phyloP scores from a whole-genome alignment of 2,888 invertebrate species.

The Myopa tessellatipennis region DNA sequence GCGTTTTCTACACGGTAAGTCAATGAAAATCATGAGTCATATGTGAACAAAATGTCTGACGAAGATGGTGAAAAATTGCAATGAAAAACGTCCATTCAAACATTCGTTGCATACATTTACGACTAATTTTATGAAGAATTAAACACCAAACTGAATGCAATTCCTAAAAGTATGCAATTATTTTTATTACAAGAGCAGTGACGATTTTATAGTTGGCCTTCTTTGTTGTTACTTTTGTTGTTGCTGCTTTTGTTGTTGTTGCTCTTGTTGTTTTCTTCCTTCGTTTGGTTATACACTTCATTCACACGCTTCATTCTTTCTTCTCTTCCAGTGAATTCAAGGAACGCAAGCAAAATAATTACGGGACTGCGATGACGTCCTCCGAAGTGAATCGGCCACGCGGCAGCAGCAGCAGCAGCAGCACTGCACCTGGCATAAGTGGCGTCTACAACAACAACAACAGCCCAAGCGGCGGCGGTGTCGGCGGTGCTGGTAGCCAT shows the following conservation, averaged over 20 bases:
- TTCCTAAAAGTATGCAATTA: background rate
- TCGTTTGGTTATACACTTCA: no score
- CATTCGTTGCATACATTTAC: no score
- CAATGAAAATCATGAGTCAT: no score
- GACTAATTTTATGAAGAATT: no score
- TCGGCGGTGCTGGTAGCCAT: conserved; percentile 37
- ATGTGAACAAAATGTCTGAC: no score
- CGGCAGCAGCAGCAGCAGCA: conserved; percentile 19
- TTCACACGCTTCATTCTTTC: background rate
- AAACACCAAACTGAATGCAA: no score
- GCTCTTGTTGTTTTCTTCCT: background rate
- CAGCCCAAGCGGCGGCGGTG: conserved; percentile 51
- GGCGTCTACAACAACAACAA: conserved; percentile 44
- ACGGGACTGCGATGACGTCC: conserved; percentile 49
- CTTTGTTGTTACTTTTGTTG: background rate
- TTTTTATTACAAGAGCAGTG: background rate
- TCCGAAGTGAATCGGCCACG: conserved; percentile 15
- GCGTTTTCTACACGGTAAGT: no score
- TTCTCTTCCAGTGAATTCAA: conserved; percentile 49
- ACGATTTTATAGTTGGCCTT: no score
- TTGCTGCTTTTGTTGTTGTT: background rate
- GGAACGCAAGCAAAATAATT: conserved; percentile 48
- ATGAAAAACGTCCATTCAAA: no score
- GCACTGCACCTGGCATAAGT: conserved; percentile 25
- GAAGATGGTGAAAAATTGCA: no score